Conservation (phyloP, 1,140 invertebrate genomes). For the Calliopsis andreniformis region DNA sequence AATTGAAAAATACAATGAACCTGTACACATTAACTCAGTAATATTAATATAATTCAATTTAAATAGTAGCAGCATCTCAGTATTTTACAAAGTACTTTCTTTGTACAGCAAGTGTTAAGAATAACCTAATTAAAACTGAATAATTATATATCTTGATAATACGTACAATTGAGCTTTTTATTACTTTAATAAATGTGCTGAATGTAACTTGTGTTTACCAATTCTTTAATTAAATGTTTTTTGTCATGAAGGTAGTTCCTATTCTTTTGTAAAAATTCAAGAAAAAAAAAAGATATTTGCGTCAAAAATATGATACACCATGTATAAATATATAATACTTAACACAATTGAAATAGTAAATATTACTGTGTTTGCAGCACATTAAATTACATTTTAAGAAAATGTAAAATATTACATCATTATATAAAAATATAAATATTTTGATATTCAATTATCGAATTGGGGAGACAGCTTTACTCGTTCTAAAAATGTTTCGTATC, state of each 20-base stretch:
- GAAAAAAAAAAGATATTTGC: background rate
- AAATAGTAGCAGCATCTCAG: background rate
- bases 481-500: conserved; percentile 5
- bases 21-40: conserved; percentile 7
- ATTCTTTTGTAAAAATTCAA: background rate
- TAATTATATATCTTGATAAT: background rate
- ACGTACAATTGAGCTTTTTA: background rate
- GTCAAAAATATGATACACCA: background rate
- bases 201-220: background rate
- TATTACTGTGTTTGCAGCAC: background rate
- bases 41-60: background rate
- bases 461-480: conserved; percentile 24
- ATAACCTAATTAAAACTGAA: background rate
- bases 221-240: background rate
- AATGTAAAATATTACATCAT: conserved; percentile 55
- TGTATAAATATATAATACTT: background rate
- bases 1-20: background rate
- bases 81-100: background rate
- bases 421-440: conserved; percentile 63
- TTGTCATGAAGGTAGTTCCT: background rate
- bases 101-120: background rate
- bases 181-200: background rate
- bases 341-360: background rate
- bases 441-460: conserved; percentile 29
- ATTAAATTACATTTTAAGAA: conserved; percentile 40